Evolutionary conservation across 2,113 vertebrate genomes (phyloP).

Genomic region (Vireo altiloquus): DNA sequence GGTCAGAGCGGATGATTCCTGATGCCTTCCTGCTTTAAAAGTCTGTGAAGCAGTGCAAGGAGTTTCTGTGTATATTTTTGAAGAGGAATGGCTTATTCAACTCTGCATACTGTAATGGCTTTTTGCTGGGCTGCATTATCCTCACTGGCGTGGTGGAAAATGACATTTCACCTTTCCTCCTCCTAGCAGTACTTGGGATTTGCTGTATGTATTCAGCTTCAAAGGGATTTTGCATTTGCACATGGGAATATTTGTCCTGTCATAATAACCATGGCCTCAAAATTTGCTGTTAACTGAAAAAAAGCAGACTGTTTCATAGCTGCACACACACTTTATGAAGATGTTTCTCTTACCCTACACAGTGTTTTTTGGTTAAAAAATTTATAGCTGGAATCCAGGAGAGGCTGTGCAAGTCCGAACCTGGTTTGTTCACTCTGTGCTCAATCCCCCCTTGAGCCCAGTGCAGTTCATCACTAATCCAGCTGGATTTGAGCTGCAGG

Average conservation of each 20-base stretch:
- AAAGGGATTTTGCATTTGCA: neutral
- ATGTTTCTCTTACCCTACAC: neutral
- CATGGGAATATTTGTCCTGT: neutral
- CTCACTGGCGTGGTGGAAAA: neutral
- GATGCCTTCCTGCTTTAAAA: neutral
- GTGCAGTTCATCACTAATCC: neutral
- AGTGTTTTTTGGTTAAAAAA: neutral
- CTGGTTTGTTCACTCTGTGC: neutral
- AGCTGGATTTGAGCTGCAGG: neutral
- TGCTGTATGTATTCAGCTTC: neutral
- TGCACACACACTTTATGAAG: neutral
- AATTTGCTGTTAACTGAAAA: neutral
- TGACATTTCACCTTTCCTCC: neutral
- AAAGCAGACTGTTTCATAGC: neutral
- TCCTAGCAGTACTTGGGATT: neutral
- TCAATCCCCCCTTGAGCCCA: neutral
- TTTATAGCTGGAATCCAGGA: neutral
- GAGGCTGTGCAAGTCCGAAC: neutral
- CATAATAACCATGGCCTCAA: neutral
- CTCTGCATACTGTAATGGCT: neutral
- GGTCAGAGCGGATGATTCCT: neutral
- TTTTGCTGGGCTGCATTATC: neutral
- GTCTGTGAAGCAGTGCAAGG: accelerated
- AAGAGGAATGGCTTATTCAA: neutral
- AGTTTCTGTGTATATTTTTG: neutral